Base-by-base conservation (phyloP, 2,888 invertebrate species). In the Galerucella pusilla region DNA sequence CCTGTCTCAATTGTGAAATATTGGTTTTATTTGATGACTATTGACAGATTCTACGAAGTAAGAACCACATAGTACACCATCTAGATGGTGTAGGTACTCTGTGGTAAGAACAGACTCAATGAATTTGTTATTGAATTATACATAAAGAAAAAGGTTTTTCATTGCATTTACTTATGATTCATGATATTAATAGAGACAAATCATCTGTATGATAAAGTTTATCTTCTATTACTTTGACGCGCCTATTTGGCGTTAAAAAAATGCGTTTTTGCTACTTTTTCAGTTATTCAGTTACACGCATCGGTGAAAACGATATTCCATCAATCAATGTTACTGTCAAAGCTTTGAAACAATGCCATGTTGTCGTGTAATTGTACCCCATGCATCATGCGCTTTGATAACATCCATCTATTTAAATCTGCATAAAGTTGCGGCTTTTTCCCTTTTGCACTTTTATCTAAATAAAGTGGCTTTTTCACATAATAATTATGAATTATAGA, bases 321-420 rank as follows among this genome's bases (percentile, higher is more conserved):
- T 87, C 87, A 86, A 87, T 87, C 87, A 87, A 85, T 86, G 86
- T 86, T 85, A 82, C 86, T 86, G 87, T 87, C 87, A 86, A 65
- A 78, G 81, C 83, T 84, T 81, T 85, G 85, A 87, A 87, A 87
- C 87, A 87, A 87, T 87, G 87, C 86, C 85, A 85, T 87, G 87
- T 87, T 85, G 83, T 83, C 83, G 87, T 86, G 87, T 87, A 87
- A 87, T 87, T 87, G 87, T 86, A 85, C 82, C 85, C 85, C 80
- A 87, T 87, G 85, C 83, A 87, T 87, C 87, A 87, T 86, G 83
- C 78, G 83, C 82, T 79, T 81, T 81, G 83, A 84, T 85, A 84
- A 84, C 75, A 82, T 83, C 82, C 83, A 84, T 83, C 82, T 81
- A 81, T 80, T 80, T 77, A 80, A 81, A 83, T 84, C 83, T 84